Conservation (phyloP, 2,797 vertebrate genomes). For the Tapirus indicus region DNA sequence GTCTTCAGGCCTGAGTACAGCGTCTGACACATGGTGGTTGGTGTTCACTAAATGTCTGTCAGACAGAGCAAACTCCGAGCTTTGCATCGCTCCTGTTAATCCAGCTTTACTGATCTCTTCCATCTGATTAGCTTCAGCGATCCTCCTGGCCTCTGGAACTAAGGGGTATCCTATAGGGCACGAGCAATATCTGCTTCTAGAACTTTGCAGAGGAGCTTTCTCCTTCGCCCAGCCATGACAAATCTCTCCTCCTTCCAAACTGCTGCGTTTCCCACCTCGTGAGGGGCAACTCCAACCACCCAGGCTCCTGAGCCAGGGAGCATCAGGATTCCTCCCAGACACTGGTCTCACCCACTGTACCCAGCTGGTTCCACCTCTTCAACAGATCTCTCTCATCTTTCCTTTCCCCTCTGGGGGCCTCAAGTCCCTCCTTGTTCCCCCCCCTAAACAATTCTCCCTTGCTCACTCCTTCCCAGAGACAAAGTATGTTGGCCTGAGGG, state of each 20-base stretch:
- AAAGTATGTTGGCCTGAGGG: neutral
- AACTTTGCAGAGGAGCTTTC: neutral
- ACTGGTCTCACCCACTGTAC: neutral
- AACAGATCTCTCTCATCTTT: neutral
- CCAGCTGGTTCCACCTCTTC: neutral
- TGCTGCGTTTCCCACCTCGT: accelerated
- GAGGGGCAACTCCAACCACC: neutral
- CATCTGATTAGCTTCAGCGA: neutral
- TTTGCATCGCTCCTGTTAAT: neutral
- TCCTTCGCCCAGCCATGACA: neutral
- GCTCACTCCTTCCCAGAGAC: neutral
- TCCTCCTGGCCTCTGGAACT: neutral
- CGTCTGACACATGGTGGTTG: neutral
- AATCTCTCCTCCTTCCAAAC: neutral
- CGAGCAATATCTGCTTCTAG: neutral
- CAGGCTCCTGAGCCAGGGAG: neutral
- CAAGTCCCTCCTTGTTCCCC: neutral
- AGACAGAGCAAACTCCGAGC: neutral
- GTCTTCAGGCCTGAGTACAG: neutral
- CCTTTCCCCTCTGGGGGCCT: neutral
- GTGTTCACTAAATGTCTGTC: neutral
- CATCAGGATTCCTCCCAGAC: accelerated
- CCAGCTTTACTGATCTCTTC: neutral
- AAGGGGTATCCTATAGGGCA: neutral
- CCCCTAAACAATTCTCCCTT: neutral